Evolutionary conservation across 2,888 invertebrate species (phyloP).

Genomic region (Athalia circularis): DNA sequence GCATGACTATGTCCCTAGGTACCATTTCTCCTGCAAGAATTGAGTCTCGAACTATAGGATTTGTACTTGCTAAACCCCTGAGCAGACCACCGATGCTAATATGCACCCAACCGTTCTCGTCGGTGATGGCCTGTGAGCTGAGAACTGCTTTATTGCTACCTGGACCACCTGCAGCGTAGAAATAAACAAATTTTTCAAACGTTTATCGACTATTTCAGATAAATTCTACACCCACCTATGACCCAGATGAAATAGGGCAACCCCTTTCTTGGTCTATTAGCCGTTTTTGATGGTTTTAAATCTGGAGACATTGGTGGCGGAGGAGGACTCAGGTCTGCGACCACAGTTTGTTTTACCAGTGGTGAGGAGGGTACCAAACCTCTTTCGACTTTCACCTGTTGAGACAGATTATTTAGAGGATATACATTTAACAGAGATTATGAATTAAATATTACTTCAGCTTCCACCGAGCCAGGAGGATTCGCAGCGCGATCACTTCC

Average conservation of each 20-base stretch:
- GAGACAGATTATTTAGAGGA: too few species aligned
- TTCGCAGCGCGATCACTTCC: constrained; percentile 52
- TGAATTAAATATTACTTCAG: constrained; percentile 61
- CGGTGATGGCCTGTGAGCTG: constrained; percentile 84
- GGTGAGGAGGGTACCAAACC: constrained; percentile 48
- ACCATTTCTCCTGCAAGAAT: constrained; percentile 89
- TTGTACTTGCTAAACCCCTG: constrained; percentile 82
- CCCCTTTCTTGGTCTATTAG: constrained; percentile 65
- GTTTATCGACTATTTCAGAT: background rate
- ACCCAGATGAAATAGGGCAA: constrained; percentile 75
- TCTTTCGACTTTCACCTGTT: constrained; percentile 68
- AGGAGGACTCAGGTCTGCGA: constrained; percentile 51
- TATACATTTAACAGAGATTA: background rate
- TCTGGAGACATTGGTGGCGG: constrained; percentile 56
- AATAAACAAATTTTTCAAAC: background rate
- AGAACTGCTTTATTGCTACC: constrained; percentile 92
- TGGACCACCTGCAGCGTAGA: constrained; percentile 82
- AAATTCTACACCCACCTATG: constrained; percentile 69
- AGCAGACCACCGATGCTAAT: constrained; percentile 87
- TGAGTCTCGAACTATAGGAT: constrained; percentile 81
- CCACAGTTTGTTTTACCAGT: constrained; percentile 53
- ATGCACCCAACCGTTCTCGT: constrained; percentile 84
- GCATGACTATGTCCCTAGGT: constrained; percentile 85
- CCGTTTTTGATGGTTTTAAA: constrained; percentile 63
- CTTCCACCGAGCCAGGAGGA: constrained; percentile 60